Evolutionary conservation across 92 coral and sea anemone species (phyloP).

Genomic region (Epizoanthus stellaris): DNA sequence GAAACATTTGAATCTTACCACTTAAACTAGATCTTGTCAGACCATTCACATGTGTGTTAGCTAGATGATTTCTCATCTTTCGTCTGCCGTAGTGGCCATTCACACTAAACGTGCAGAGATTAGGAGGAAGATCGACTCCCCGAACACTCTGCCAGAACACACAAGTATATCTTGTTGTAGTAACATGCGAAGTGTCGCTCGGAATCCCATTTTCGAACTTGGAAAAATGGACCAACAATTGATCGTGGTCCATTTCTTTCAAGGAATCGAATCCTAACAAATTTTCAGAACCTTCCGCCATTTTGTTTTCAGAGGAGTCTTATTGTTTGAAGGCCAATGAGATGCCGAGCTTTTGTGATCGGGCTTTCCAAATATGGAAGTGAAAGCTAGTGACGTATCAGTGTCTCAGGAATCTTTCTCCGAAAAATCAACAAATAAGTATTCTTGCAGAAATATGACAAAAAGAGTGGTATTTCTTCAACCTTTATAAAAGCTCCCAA

Average conservation of each 20-base stretch:
- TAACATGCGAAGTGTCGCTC: conserved; percentile 15
- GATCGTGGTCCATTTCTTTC: background rate
- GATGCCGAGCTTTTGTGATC: background rate
- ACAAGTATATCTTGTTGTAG: conserved; percentile 7
- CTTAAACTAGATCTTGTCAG: conserved; percentile 5
- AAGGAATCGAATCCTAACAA: background rate
- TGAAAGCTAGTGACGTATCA: conserved; percentile 20
- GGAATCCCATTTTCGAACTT: background rate
- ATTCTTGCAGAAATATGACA: background rate
- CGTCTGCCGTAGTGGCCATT: background rate
- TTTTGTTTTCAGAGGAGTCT: background rate
- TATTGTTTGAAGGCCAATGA: background rate
- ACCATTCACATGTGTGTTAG: background rate
- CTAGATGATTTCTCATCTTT: conserved; percentile 6
- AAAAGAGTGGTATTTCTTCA: too few relatives aligned
- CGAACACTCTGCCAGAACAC: conserved; percentile 16
- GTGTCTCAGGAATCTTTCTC: conserved; percentile 16
- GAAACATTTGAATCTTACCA: conserved; percentile 12
- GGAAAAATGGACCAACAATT: conserved; percentile 4
- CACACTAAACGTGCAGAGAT: background rate
- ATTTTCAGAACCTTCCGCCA: background rate
- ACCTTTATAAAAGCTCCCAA: conserved; percentile 12
- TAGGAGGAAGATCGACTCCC: conserved; percentile 14
- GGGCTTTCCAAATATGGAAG: background rate
- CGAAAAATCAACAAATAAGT: conserved; percentile 12